Percentiles rank a stretch among this genome's conserved stretches.
phyloP scores from a whole-genome alignment of 2,113 vertebrate species.

The Pomatorhinus ruficollis region DNA sequence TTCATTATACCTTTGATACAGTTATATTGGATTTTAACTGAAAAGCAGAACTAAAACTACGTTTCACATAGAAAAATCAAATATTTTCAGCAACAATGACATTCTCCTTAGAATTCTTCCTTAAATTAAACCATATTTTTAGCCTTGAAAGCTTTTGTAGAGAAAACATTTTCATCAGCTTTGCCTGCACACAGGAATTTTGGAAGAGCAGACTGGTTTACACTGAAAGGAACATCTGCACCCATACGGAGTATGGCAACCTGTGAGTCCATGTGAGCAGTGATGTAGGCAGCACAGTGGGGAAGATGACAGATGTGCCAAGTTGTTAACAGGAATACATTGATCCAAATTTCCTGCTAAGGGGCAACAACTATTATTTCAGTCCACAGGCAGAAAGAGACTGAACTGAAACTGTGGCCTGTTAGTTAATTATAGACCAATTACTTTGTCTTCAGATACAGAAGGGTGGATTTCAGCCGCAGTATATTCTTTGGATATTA shows the following conservation, averaged over 20 bases:
- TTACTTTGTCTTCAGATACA: neutral
- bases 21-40: neutral
- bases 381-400: neutral
- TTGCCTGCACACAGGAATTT: neutral
- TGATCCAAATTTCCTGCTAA: neutral
- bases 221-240: conserved; percentile 24
- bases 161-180: conserved; percentile 1
- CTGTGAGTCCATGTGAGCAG: neutral
- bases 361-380: neutral
- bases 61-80: neutral
- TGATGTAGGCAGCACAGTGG: neutral
- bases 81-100: neutral
- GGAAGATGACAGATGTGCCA: neutral
- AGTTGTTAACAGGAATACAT: neutral
- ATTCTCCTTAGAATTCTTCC: neutral
- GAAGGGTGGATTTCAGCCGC: neutral
- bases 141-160: neutral
- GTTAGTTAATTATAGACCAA: neutral
- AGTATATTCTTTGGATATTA: neutral
- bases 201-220: neutral
- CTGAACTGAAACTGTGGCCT: neutral
- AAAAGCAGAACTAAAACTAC: neutral
- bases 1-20: neutral
- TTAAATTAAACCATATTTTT: conserved; percentile 16
- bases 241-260: neutral